Base-by-base conservation (phyloP, 35 echinoderm and acorn worm species). In the Ophiothrix spiculata region DNA sequence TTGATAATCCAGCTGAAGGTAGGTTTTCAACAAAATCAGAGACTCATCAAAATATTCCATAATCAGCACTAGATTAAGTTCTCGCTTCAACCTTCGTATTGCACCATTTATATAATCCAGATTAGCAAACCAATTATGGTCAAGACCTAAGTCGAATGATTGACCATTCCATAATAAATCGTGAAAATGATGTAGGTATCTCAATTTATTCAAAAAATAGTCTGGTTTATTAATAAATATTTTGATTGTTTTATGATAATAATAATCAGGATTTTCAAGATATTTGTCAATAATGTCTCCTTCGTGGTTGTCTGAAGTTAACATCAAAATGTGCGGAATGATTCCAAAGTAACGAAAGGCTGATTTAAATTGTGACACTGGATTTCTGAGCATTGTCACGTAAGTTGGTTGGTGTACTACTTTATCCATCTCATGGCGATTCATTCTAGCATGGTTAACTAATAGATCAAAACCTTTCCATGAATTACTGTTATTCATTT, bases 1-100 rank as follows among this genome's bases (percentile, higher is more conserved):
- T 77, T 94, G 77, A 54, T 82, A 94, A 31, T 87, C 54, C 88
- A 88, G 90, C 83, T 88, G 90, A 6, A 94, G 39, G 14, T 76
- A 17, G 76, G 82, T 86, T 45, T 79, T 86, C n/a, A 94, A 39
- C 36, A 94, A 37, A 23, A 94, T 29, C 12, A 94, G 49, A 21
- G 92, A 94, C 38, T 94, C 88, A 35, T 90, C 88, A 25, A 64
- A 94, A 56, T 94, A 94, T 34, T 94, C 92, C 32, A 73, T 90
- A 8, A 94, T 31, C 56, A 94, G 36, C 31, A 94, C 84, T 34
- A 94, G 76, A 46, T 94, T 84, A 25, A 94, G 69, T 38, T 94
- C 92, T 4, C 75, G 86, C 32, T 86, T 79, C 0, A 94, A 69
- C 25, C 64, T 19, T 17, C 33, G 2, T 14, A 90, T 86, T 36